Evolutionary conservation across 1,140 invertebrate species (phyloP), one percentile per base, ranked within the genome.

Genomic region (Heliconius hewitsoni): DNA sequence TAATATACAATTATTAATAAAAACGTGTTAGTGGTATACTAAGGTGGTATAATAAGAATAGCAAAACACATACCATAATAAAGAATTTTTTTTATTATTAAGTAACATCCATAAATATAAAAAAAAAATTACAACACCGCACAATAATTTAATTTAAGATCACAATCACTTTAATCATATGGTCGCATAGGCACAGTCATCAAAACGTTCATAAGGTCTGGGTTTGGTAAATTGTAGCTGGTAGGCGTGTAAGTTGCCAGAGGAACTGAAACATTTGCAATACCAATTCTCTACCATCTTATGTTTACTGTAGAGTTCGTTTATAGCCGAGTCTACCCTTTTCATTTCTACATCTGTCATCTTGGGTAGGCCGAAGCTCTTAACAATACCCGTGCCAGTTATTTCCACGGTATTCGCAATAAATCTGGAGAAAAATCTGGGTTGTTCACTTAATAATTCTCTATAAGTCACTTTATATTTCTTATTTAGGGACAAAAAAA

Each of bases 371-470:
- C 90, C 90, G 2, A 91, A 39, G 70, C 84, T 85, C 52, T 80
- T 88, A 19, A 78, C 39, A 46, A 93, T 90, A 18, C 92, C 92
- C 27, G 74, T 82, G 8, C 86, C 87, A 13, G 82, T 83, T 23
- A 94, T 83, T 57, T 91, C 90, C 77, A 94, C 84, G 8, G 79
- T 76, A 82, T 86, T 89, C 1, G 88, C 90, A 74, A 93, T 88
- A 80, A 85, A 93, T 91, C 92, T 93, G 88, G 39, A 87, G 87
- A 90, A 76, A 89, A 83, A 57, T 87, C 90, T 11, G 91, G 87
- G 89, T 91, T 82, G 55, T 74, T 60, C n/a, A 1, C n/a, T n/a
- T 57, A 23, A 57, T 9, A 57, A 8, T 57, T 57, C 19, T 57
- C n/a, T 23, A 19, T 57, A 66, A 27, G 13, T 27, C 60, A 66